Evolutionary conservation across 2,888 invertebrate genomes (phyloP), one percentile per base, ranked within the genome.

Genomic region (Merodon equestris): DNA sequence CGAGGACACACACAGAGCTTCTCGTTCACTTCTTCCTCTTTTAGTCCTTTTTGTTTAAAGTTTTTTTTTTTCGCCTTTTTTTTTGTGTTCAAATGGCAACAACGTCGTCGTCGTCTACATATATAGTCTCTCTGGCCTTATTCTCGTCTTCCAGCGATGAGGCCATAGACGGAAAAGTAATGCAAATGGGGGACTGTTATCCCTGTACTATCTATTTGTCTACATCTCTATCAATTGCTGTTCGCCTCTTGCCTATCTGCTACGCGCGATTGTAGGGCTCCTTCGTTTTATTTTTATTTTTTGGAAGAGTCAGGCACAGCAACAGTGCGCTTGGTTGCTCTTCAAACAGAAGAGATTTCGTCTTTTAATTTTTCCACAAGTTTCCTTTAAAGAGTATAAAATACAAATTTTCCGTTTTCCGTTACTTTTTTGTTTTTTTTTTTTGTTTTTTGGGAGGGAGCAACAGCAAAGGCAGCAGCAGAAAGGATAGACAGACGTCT

Each of bases 171-270:
- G 34, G 51, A 57, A 45, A 51, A 64, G 57, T 64, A 72, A 72
- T 72, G 72, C 72, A 72, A 72, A 72, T 64, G 57, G 27, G 72
- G 72, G 51, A 64, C 72, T 72, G 72, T 72, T 72, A 72, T 72
- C 72, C 58, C 58, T 64, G 72, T 72, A 72, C 72, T 72, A 72
- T 72, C 72, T 72, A 72, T 72, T 72, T 72, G 64, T 64, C 72
- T 72, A 72, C 72, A 72, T 72, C 72, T 72, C 57, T 58, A 72
- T 72, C 72, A 72, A 72, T 72, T 72, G 72, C 63, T 72, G 71
- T 72, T 72, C 50, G 63, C 50, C 71, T 56, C 63, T 63, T 27
- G 27, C 27, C 27, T 27, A 27, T 27, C 3, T 27, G 27, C 27
- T 27, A 4, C 7, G 27, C 27, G 27, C 27, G 27, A 27, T 7